Conservation (phyloP, 2,888 invertebrate species). For the Protophormia terraenovae region DNA sequence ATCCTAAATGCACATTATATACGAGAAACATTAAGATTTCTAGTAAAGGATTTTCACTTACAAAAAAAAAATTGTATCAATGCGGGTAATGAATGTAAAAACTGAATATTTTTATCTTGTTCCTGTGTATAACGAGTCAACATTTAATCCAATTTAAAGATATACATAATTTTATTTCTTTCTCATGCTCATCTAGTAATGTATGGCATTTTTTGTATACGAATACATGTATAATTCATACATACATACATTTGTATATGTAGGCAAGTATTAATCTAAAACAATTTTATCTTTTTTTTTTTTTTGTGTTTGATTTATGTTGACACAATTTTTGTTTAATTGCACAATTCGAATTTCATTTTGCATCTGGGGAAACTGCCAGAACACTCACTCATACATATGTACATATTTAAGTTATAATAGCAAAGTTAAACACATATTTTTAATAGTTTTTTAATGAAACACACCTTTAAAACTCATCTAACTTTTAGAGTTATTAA, state of each 20-base stretch:
- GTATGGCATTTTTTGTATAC: neutral
- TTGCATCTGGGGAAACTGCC: neutral
- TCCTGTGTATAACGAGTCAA: too few relatives aligned
- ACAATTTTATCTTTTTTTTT: neutral
- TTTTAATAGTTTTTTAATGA: neutral
- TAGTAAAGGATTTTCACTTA: too few relatives aligned
- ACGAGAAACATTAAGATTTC: too few relatives aligned
- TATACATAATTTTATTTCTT: neutral
- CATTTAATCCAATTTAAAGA: neutral
- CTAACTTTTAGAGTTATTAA: neutral
- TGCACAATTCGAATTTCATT: neutral
- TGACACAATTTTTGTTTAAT: neutral
- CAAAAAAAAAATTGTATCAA: too few relatives aligned
- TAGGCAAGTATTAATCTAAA: neutral
- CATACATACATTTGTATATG: too few relatives aligned
- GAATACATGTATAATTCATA: neutral
- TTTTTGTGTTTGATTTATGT: neutral
- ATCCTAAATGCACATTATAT: too few relatives aligned
- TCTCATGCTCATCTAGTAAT: neutral
- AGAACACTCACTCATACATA: neutral
- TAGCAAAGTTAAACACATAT: neutral
- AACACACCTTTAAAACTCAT: neutral
- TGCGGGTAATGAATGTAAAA: too few relatives aligned
- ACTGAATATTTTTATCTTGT: too few relatives aligned
- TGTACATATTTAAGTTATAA: neutral